Base-by-base conservation (phyloP, 2,797 vertebrate species). In the Lagodon rhomboides region DNA sequence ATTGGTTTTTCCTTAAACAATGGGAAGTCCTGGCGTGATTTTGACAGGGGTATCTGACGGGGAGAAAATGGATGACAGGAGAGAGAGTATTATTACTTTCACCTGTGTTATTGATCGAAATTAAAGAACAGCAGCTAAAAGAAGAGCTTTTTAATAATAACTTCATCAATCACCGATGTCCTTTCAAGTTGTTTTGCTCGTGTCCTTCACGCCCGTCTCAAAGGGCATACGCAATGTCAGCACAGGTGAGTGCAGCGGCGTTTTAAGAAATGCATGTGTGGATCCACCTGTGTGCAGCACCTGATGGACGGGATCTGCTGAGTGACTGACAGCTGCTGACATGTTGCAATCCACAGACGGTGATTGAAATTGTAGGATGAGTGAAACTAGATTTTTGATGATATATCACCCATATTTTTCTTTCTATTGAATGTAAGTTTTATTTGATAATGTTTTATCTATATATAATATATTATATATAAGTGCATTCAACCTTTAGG, bases 1-100 rank as follows among this genome's bases (percentile, higher is more conserved):
- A 96, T 95, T 92, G 92, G 55, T 89, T 93, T 90, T 91, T 89
- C 88, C 91, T 95, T 93, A 93, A 94, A 93, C 92, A 93, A 92
- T 88, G 76, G 69, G 82, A 88, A 81, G 87, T 87, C 85, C 62
- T 80, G 49, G 82, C 77, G 82, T 76, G 80, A 85, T 90, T 86
- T 85, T 94, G 87, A 85, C 91, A 89, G 82, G 68, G 85, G 71
- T 80, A 83, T 91, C 84, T 90, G 84, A 87, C 50, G 55, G 80
- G 58, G 75, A 77, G 84, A 68, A 88, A 89, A 87, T 73, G 82
- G 86, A 91, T 87, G 71, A 89, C 76, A 83, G 84, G 55, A 82
- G 55, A 75, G 47, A 81, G 83, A 81, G 77, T 73, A 80, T 84
- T 87, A 89, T 92, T 84, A 85, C 83, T 81, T 90, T 84, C 84